Conservation (phyloP, 2,888 invertebrate genomes). For the Drosophila yooni region DNA sequence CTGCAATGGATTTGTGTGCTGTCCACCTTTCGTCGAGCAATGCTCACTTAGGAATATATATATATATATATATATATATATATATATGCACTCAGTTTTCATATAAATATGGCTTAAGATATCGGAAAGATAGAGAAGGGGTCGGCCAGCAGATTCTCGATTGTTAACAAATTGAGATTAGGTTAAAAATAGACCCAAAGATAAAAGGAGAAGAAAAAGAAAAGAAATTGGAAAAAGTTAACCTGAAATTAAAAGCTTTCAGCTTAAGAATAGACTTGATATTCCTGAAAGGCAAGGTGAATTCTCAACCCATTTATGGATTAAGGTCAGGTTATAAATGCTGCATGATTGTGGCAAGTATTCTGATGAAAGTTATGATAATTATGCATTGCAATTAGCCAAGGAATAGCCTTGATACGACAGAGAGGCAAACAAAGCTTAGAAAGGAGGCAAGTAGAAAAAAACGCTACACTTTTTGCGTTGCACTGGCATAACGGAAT, state of each 20-base stretch:
- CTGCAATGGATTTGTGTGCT: conserved; percentile 12
- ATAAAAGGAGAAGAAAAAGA: not conserved
- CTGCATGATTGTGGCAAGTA: not conserved
- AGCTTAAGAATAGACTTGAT: not conserved
- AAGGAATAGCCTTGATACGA: not conserved
- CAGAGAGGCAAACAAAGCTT: not conserved
- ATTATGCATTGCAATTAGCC: not conserved
- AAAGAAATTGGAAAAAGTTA: not conserved
- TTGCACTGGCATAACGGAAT: not conserved
- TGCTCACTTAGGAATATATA: not conserved
- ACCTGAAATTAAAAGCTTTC: not conserved
- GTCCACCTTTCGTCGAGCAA: conserved; percentile 2
- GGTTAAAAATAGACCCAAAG: not conserved
- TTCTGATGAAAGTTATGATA: not conserved
- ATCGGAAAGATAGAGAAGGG: not conserved
- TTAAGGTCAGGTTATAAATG: not conserved
- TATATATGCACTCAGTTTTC: conserved; percentile 5
- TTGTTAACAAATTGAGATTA: conserved; percentile 1
- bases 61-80: not conserved
- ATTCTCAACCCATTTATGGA: not conserved
- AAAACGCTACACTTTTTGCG: not conserved
- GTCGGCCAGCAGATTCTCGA: not conserved
- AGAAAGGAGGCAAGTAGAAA: not conserved
- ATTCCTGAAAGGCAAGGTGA: not conserved
- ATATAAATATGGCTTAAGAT: conserved; percentile 8